Conservation (phyloP, 2,113 vertebrate genomes). For the Pantherophis guttatus region DNA sequence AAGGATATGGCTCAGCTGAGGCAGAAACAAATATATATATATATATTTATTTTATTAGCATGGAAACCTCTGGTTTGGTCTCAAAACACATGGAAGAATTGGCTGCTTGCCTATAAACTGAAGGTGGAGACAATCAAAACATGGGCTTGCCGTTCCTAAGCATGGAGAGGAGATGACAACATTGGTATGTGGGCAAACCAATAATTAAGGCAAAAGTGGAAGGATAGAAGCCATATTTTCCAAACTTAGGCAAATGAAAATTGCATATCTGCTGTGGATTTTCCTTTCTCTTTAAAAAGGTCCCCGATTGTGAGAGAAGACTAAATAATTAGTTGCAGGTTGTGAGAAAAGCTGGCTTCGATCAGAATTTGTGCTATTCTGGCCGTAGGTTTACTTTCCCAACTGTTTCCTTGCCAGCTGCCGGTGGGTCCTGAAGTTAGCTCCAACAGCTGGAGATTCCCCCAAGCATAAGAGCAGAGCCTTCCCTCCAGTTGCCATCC, state of each 20-base stretch:
- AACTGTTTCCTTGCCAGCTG: neutral
- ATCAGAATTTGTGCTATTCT: neutral
- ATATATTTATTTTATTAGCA: neutral
- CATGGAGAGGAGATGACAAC: neutral
- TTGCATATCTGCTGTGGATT: neutral
- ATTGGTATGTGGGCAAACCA: neutral
- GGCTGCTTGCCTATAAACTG: neutral
- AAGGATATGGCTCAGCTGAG: neutral
- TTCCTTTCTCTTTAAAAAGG: neutral
- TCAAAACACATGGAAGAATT: neutral
- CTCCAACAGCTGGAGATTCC: neutral
- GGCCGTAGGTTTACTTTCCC: neutral
- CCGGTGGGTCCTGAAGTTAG: neutral
- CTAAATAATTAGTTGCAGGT: neutral
- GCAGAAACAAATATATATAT: neutral
- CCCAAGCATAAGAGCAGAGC: neutral
- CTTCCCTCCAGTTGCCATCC: neutral
- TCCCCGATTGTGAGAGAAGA: neutral
- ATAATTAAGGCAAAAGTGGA: neutral
- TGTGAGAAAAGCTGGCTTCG: neutral
- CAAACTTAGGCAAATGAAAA: neutral
- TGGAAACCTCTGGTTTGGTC: neutral
- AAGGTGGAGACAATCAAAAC: neutral
- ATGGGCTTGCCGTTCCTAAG: conserved; percentile 11
- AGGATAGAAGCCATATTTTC: neutral